A percentile compares a stretch with the other conserved stretches of the same genome.
Evolutionary conservation across 37 sponge, comb jelly and placozoan species (phyloP).

Genomic region (Mnemiopsis leidyi): DNA sequence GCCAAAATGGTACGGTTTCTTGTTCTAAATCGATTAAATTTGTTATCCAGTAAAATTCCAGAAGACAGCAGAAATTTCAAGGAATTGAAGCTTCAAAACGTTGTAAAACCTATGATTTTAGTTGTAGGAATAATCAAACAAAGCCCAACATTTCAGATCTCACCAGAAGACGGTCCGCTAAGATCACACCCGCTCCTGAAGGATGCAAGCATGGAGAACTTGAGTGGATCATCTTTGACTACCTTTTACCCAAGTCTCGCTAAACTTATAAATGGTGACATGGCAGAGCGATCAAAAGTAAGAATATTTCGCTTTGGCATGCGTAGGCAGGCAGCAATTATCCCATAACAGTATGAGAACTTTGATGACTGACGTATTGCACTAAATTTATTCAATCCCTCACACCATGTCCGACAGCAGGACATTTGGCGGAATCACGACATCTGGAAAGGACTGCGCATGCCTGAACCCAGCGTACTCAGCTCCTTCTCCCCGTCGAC

Average conservation of each 20-base stretch:
- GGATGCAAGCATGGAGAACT: neutral
- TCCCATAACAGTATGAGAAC: no score
- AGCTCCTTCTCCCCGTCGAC: neutral
- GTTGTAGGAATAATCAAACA: no score
- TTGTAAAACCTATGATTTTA: no score
- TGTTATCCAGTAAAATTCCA: no score
- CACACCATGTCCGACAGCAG: neutral
- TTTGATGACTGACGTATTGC: neutral
- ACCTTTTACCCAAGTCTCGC: slow-evolving; percentile 49
- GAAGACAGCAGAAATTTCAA: no score
- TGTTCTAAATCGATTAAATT: no score
- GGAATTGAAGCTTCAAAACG: no score
- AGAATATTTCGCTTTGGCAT: neutral
- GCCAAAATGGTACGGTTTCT: slow-evolving; percentile 21
- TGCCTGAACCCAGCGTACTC: neutral
- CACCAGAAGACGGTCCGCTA: neutral
- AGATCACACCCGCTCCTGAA: neutral
- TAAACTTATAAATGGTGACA: slow-evolving; percentile 25
- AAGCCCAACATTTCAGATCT: no score
- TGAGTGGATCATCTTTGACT: neutral
- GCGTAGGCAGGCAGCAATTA: no score
- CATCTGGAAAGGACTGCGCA: neutral
- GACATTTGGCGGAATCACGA: slow-evolving; percentile 16
- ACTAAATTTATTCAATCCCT: neutral
- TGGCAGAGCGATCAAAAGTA: neutral